phyloP scores from a whole-genome alignment of 1,140 invertebrate species.

The Colletes latitarsis region DNA sequence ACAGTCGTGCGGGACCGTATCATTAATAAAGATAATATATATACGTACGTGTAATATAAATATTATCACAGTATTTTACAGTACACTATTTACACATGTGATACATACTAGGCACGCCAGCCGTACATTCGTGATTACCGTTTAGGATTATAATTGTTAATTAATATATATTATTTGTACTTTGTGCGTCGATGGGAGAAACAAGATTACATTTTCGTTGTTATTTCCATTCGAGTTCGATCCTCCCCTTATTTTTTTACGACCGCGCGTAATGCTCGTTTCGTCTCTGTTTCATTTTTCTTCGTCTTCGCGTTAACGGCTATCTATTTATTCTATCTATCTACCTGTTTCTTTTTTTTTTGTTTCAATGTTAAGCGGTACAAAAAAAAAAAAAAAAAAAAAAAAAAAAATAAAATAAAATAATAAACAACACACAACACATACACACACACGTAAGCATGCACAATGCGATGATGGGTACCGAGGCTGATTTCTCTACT shows the following conservation, averaged over 20 bases:
- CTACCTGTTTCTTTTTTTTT: constrained; percentile 11
- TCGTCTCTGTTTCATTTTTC: constrained; percentile 17
- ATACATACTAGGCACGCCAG: constrained; percentile 60
- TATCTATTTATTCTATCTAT: constrained; percentile 50
- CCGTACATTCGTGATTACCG: constrained; percentile 56
- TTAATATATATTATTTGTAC: constrained; percentile 67
- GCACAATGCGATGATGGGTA: constrained; percentile 58
- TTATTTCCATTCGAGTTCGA: constrained; percentile 26
- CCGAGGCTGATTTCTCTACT: constrained; percentile 25
- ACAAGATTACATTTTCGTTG: constrained; percentile 28
- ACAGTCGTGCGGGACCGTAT: constrained; percentile 12
- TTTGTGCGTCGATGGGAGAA: constrained; percentile 58
- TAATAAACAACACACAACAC: constrained; percentile 31
- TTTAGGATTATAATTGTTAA: constrained; percentile 49
- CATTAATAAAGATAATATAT: constrained; percentile 38
- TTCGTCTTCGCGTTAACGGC: constrained; percentile 22
- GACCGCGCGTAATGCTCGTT: constrained; percentile 21
- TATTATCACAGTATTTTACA: constrained; percentile 81
- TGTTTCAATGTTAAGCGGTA: constrained; percentile 35
- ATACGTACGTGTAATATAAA: constrained; percentile 71
- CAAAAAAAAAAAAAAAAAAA: constrained; percentile 25
- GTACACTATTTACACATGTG: constrained; percentile 78
- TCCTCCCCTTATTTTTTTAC: constrained; percentile 34
- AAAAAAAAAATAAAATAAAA: too few species aligned
- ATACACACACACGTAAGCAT: constrained; percentile 60